Evolutionary conservation across 2,113 vertebrate species (phyloP), one percentile per base, ranked within the genome.

Genomic region (Psophia crepitans): DNA sequence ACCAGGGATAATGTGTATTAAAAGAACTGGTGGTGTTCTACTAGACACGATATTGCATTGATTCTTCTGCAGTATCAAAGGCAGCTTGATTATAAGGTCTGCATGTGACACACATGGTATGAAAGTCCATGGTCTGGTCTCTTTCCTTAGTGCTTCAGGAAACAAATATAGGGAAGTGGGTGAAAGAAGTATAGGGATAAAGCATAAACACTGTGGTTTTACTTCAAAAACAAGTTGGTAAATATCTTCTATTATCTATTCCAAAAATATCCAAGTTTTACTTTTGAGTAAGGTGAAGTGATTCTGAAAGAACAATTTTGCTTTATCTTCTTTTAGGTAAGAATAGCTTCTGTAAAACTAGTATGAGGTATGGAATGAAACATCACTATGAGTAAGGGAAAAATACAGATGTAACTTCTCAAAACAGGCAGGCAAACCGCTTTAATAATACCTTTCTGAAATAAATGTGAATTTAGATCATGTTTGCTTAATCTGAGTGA

Each of bases 221-320:
- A 12, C 18, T 56, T 88, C 21, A 41, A 43, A 53, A 78, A 56
- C 8, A 57, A 32, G 4, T 14, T 80, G 22, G 3, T 44, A 33
- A 54, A 35, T 69, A 2, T 76, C 18, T 33, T 22, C 30, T 39
- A 17, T 49, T 48, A 5, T 0, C 0, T 57, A 24, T 53, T 78
- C 11, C 1, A 56, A 75, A 87, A 63, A 70, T 18, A 54, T 16
- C 8, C 1, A 2, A 14, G 18, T 53, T 78, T 57, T 5, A 17
- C 28, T 83, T 86, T 23, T 39, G 4, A 18, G 7, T 63, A 44
- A 41, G 4, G 11, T 79, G 15, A 66, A 78, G 7, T 12, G 23
- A 89, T 76, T 48, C 10, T 64, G 15, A 81, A 91, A 61, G 27
- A 84, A 32, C 1, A 65, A 12, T 6, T 54, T 39, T 89, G 8